Conservation (phyloP, 2,113 vertebrate genomes). For the Etia nguti region DNA sequence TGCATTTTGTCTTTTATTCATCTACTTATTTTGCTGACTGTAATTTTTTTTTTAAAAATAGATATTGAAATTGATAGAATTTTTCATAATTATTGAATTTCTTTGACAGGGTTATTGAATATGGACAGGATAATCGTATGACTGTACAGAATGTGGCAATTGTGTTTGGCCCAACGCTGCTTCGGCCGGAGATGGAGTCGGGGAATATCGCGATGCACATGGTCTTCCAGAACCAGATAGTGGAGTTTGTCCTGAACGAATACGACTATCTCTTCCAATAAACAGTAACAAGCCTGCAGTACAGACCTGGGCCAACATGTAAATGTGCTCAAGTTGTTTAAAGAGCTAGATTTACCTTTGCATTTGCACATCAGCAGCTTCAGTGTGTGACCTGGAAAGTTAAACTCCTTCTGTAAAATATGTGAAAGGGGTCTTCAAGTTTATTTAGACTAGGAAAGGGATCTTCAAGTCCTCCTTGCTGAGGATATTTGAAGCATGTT, state of each 20-base stretch:
- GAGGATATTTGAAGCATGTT: slow-evolving; percentile 10
- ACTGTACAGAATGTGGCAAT: slow-evolving; percentile 89
- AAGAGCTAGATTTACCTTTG: background rate
- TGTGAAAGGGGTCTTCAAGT: slow-evolving; percentile 2
- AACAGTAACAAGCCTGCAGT: background rate
- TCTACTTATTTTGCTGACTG: background rate
- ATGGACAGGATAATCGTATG: slow-evolving; percentile 88
- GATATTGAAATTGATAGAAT: background rate
- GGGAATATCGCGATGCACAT: slow-evolving; percentile 87
- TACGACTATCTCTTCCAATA: slow-evolving; percentile 80
- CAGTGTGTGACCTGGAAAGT: background rate
- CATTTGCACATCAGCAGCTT: slow-evolving; percentile 9
- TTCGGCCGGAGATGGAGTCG: slow-evolving; percentile 82
- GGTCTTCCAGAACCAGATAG: slow-evolving; percentile 97
- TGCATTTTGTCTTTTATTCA: background rate
- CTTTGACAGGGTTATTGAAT: slow-evolving; percentile 77
- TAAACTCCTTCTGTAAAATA: background rate
- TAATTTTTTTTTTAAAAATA: background rate
- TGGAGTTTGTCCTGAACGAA: slow-evolving; percentile 88
- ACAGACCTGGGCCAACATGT: background rate
- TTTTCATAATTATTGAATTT: background rate
- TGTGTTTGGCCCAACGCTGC: slow-evolving; percentile 91
- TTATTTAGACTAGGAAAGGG: background rate
- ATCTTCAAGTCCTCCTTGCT: background rate
- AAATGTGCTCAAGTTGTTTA: background rate